Evolutionary conservation across 2,888 invertebrate genomes (phyloP).

Genomic region (Lepidocyrtoides sp.): DNA sequence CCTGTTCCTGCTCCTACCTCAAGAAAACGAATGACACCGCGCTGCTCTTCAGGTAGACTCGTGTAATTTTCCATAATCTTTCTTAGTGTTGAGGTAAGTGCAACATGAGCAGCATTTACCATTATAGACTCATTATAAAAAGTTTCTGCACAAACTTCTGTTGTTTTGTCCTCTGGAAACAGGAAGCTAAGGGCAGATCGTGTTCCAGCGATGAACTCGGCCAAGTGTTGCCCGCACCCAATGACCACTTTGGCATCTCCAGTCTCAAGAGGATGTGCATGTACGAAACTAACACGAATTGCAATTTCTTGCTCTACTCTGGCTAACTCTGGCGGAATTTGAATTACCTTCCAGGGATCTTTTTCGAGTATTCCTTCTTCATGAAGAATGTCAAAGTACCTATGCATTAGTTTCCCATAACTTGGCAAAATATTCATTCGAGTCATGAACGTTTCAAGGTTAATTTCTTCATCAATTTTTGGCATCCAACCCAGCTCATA

Average conservation of each 20-base stretch:
- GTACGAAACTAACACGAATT: neutral
- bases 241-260: slow-evolving; percentile 67
- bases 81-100: slow-evolving; percentile 35
- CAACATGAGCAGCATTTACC: slow-evolving; percentile 49
- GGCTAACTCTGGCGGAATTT: neutral
- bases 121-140: slow-evolving; percentile 78
- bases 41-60: slow-evolving; percentile 42
- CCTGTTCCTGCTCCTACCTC: slow-evolving; percentile 72
- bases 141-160: slow-evolving; percentile 69
- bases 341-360: slow-evolving; percentile 28
- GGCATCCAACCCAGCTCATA: slow-evolving; percentile 69
- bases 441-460: slow-evolving; percentile 20
- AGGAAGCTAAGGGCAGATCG: slow-evolving; percentile 74
- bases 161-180: slow-evolving; percentile 74
- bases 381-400: slow-evolving; percentile 60
- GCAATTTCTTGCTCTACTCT: slow-evolving; percentile 11
- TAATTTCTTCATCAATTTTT: slow-evolving; percentile 7
- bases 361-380: slow-evolving; percentile 55
- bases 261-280: slow-evolving; percentile 47
- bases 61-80: slow-evolving; percentile 23
- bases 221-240: slow-evolving; percentile 35
- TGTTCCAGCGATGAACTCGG: slow-evolving; percentile 66
- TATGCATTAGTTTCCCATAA: slow-evolving; percentile 11
- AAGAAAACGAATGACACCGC: slow-evolving; percentile 58
- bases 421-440: slow-evolving; percentile 47